Conservation (phyloP, 2,888 invertebrate species). For the Anoplius nigerrimus region DNA sequence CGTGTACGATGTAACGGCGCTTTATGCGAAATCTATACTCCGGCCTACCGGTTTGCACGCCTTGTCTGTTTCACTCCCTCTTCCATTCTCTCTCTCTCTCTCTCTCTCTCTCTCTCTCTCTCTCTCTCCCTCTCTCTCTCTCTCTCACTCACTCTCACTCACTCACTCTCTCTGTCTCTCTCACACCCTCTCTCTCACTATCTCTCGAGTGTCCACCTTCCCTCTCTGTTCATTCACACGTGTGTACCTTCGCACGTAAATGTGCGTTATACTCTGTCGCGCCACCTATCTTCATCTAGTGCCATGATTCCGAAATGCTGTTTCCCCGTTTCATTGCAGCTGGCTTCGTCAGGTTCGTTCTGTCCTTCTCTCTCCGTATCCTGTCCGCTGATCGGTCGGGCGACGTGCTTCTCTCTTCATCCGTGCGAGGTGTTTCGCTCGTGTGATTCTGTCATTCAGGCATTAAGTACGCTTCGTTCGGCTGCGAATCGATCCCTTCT, state of each 20-base stretch:
- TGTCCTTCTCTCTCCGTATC: too few relatives aligned
- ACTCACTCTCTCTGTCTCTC: not conserved
- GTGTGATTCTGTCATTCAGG: too few relatives aligned
- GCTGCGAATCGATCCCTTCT: too few relatives aligned
- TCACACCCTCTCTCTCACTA: not conserved
- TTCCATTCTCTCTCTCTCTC: not conserved
- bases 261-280: too few relatives aligned
- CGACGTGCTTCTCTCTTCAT: too few relatives aligned
- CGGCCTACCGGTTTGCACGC: not conserved
- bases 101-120: not conserved
- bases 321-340: too few relatives aligned
- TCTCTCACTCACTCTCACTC: not conserved
- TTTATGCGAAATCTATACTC: constrained; percentile 58
- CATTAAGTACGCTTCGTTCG: too few relatives aligned
- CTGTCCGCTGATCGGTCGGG: too few relatives aligned
- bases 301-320: too few relatives aligned
- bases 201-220: not conserved
- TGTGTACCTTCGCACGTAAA: not conserved
- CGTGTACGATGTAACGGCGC: constrained; percentile 52
- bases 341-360: too few relatives aligned
- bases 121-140: not conserved
- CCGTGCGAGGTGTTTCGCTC: too few relatives aligned
- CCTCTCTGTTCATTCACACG: not conserved
- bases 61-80: not conserved
- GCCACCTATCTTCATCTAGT: too few relatives aligned